Percentiles rank a stretch among this genome's conserved stretches.
phyloP scores from a whole-genome alignment of 2,113 vertebrate species.

The Paedocypris sp. region DNA sequence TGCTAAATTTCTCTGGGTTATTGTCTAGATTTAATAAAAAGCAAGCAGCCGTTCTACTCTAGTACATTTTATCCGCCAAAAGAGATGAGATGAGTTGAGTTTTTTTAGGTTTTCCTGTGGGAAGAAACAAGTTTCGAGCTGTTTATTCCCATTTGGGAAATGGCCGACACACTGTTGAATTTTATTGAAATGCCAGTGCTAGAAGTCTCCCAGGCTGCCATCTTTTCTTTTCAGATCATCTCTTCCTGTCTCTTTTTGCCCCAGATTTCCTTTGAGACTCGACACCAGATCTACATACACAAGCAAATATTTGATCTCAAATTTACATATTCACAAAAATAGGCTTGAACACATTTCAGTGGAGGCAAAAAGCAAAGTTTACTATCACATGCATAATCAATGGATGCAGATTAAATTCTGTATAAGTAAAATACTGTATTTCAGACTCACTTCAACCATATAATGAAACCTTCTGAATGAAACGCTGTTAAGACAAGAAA shows the following conservation, averaged over 20 bases:
- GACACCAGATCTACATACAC: background rate
- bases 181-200: background rate
- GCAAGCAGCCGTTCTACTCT: background rate
- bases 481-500: too few relatives aligned
- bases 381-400: background rate
- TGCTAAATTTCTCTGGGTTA: too few relatives aligned
- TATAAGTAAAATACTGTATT: background rate
- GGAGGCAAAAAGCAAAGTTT: too few relatives aligned
- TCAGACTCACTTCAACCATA: background rate
- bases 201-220: background rate
- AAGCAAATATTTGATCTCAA: background rate
- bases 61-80: background rate
- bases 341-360: too few relatives aligned
- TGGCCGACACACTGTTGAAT: slow-evolving; percentile 6
- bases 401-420: background rate
- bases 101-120: background rate
- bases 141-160: slow-evolving; percentile 16
- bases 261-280: slow-evolving; percentile 2
- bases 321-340: background rate
- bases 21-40: background rate
- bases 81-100: background rate
- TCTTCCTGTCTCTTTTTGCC: background rate
- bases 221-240: background rate
- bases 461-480: too few relatives aligned
- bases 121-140: background rate